phyloP scores from a whole-genome alignment of 2,888 invertebrate genomes.

The Seira ritae region DNA sequence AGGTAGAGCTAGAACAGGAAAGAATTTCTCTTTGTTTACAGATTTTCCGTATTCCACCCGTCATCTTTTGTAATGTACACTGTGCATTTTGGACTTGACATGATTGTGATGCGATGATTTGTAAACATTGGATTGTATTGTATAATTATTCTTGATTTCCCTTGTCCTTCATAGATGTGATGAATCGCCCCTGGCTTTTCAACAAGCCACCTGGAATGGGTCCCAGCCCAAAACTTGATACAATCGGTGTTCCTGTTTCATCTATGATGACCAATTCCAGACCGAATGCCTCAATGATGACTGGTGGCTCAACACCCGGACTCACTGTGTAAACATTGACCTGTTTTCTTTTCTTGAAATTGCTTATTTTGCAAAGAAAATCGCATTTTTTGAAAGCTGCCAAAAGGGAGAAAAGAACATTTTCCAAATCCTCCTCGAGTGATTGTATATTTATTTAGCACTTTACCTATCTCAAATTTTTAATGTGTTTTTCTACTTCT shows the following conservation, averaged over 20 bases:
- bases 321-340: constrained; percentile 55
- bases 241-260: constrained; percentile 37
- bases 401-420: too few species aligned
- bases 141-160: not conserved
- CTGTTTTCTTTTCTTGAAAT: too few species aligned
- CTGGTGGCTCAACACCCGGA: constrained; percentile 60
- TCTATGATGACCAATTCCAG: constrained; percentile 48
- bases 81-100: not conserved
- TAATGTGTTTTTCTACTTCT: too few species aligned
- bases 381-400: too few species aligned
- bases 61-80: not conserved
- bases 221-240: constrained; percentile 59
- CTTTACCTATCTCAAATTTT: too few species aligned
- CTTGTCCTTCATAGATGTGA: constrained; percentile 53
- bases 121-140: not conserved
- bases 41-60: not conserved
- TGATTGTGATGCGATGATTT: too few species aligned
- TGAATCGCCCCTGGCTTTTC: constrained; percentile 70
- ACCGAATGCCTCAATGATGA: constrained; percentile 47
- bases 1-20: too few species aligned
- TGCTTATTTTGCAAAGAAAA: too few species aligned
- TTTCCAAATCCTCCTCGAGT: too few species aligned
- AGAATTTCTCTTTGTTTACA: too few species aligned
- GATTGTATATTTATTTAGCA: too few species aligned
- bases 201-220: constrained; percentile 63